Evolutionary conservation across 2,113 vertebrate genomes (phyloP), one percentile per base, ranked within the genome.

Genomic region (Grammomys dolichurus): DNA sequence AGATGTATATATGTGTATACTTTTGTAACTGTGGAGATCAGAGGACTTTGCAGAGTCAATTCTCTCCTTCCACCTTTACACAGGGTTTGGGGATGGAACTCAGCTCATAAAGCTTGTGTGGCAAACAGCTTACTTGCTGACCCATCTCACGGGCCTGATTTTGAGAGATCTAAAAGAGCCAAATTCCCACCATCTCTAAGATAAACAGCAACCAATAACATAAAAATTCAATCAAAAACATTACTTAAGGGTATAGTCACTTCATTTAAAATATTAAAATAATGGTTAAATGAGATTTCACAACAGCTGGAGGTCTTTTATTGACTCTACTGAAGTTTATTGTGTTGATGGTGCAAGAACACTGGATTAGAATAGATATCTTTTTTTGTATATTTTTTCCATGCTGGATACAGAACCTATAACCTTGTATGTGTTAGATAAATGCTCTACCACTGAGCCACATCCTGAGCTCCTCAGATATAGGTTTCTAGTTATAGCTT

Each of bases 181-280:
- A 88, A 81, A 76, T 90, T 85, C 28, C 58, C 90, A 81, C 16
- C 14, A 36, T 31, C 76, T 88, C 63, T 95, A 81, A 77, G 22
- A 88, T 51, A 92, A 97, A 13, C 12, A 72, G 28, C 22, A 81
- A 84, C n/a, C 43, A 31, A 87, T 19, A 85, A 73, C 84, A 26
- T 65, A 88, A 48, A 93, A 65, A 80, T 89, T 90, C 36, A 63
- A 33, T 56, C 28, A 89, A 70, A 94, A 92, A 67, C 43, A 73
- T 65, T 28, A 36, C 20, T 90, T 90, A 91, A 86, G 43, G 43
- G 54, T 19, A 46, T 67, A 90, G 56, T 56, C 51, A 80, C 14
- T 73, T 67, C 46, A 80, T n/a, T 56, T 86, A 76, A 75, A 96
- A 81, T 87, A 36, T 69, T 89, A 24, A 94, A 72, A n/a, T 81